Base-by-base conservation (phyloP, 2,113 vertebrate genomes). In the Melanerpes aurifrons region DNA sequence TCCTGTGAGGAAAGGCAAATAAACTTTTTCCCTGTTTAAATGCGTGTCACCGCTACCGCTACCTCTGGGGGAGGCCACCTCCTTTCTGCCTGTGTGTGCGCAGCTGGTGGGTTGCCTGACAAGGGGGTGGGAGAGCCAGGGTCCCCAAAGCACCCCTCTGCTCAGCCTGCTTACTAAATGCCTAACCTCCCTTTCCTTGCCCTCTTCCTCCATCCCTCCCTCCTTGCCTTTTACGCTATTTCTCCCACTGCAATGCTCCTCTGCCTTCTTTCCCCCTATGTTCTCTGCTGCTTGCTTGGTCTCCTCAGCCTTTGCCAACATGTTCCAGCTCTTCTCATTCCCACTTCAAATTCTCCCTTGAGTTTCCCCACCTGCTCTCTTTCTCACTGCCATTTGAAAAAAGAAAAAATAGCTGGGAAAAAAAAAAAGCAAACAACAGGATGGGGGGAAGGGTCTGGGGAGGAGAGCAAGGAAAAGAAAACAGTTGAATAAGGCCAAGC, bases 1-100 rank as follows among this genome's bases (percentile, higher is more conserved):
- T 93, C 96, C 94, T 97, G 92, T 1, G 43, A 96, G 88, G 96
- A 94, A 97, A 96, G 94, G 95, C 97, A 98, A 98, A 98, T 97
- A 97, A 97, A 97, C 96, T 97, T 96, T 70, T 53, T 62, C 56
- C 92, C 69, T 40, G 45, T 95, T 95, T 79, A 94, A 96, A 94
- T 5, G 29, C 64, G 58, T 8, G 43, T 82, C 67, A 73, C 71
- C 4, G 20, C 18, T 61, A 18, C 28, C 12, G 2, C 47, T 15
- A 28, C 89, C 79, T 82, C 61, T 88, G 83, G 89, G 84, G 56
- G 91, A 86, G 92, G 74, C 59, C 74, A 78, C 58, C 82, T 75
- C 74, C 62, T 22, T 80, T 32, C 50, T 14, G 16, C 35, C 58
- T 9, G 25, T 8, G 1, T 17, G 31, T 14, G 24, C 16, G 70